A percentile compares a stretch with the other conserved stretches of the same genome.
phyloP scores from a whole-genome alignment of 2,797 vertebrate species.

The Petrocephalus schoutedeni region DNA sequence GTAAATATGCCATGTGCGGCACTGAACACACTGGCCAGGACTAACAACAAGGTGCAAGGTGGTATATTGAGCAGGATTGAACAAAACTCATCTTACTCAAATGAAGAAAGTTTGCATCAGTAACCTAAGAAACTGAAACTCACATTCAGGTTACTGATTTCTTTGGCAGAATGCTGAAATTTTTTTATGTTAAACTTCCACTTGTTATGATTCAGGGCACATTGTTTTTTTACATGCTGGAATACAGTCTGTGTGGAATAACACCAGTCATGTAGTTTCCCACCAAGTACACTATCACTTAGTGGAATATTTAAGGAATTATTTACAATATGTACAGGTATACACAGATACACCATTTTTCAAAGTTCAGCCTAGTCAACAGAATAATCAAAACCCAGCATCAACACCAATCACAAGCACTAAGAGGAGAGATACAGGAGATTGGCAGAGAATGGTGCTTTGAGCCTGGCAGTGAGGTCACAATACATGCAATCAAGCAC shows the following conservation, averaged over 20 bases:
- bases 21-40: background rate
- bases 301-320: background rate
- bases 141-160: background rate
- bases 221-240: background rate
- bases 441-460: background rate
- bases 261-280: background rate
- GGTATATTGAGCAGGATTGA: background rate
- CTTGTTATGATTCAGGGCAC: background rate
- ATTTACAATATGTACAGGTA: background rate
- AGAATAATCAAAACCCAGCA: background rate
- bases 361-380: background rate
- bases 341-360: background rate
- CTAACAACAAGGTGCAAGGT: background rate
- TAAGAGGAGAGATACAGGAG: background rate
- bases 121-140: background rate
- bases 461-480: background rate
- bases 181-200: background rate
- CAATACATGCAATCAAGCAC: background rate
- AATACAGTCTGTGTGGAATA: background rate
- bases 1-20: background rate
- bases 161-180: background rate
- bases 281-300: background rate
- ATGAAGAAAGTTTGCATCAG: background rate
- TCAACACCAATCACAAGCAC: background rate
- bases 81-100: background rate